Evolutionary conservation across 1,140 invertebrate genomes (phyloP).

Genomic region (Sitophilus oryzae): DNA sequence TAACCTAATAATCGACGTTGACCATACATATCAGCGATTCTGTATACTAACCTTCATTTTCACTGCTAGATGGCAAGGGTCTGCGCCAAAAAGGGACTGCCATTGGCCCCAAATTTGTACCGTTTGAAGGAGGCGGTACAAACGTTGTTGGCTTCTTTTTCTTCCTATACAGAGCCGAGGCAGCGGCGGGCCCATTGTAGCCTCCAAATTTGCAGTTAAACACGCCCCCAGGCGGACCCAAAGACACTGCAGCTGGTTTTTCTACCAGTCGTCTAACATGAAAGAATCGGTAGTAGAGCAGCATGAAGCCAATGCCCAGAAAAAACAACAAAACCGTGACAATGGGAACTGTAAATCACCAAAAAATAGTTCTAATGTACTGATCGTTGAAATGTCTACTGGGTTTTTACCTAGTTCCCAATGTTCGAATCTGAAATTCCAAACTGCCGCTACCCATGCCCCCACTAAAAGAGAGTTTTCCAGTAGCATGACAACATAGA

Average conservation of each 20-base stretch:
- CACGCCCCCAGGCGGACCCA: slow-evolving; percentile 71
- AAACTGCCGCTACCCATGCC: slow-evolving; percentile 56
- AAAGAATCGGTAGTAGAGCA: slow-evolving; percentile 76
- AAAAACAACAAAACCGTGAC: slow-evolving; percentile 52
- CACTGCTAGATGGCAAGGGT: slow-evolving; percentile 61
- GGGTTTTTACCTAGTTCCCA: slow-evolving; percentile 46
- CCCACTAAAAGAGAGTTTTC: slow-evolving; percentile 75
- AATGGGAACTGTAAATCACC: slow-evolving; percentile 37
- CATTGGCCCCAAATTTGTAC: slow-evolving; percentile 40
- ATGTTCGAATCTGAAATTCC: slow-evolving; percentile 35
- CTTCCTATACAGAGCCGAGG: slow-evolving; percentile 57
- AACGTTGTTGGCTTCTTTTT: slow-evolving; percentile 86
- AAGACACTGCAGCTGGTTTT: slow-evolving; percentile 33
- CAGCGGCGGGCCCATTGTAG: slow-evolving; percentile 39
- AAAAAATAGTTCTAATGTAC: not conserved
- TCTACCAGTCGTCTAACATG: slow-evolving; percentile 54
- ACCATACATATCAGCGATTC: not conserved
- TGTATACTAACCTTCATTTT: slow-evolving; percentile 56
- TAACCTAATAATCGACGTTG: too few species aligned
- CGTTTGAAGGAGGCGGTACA: slow-evolving; percentile 63
- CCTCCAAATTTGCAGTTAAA: slow-evolving; percentile 84
- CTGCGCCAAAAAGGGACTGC: slow-evolving; percentile 74
- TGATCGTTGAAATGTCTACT: not conserved
- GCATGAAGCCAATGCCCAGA: slow-evolving; percentile 77
- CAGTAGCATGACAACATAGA: slow-evolving; percentile 86